phyloP scores from a whole-genome alignment of 1,140 invertebrate genomes.

The Oppia nitens region DNA sequence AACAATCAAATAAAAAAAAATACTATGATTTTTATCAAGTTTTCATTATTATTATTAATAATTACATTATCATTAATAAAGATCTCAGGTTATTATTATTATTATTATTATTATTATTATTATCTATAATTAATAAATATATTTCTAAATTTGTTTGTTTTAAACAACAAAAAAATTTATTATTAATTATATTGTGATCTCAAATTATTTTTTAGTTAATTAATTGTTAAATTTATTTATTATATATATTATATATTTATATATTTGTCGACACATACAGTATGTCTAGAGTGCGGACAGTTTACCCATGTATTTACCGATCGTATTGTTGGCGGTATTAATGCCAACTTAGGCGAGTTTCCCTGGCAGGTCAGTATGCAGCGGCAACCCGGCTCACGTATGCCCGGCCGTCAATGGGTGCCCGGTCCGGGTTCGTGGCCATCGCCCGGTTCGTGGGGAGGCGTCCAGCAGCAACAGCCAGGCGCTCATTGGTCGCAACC shows the following conservation, averaged over 20 bases:
- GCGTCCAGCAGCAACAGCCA: neutral
- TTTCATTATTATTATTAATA: too few relatives aligned
- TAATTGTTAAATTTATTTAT: too few relatives aligned
- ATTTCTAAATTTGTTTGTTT: too few relatives aligned
- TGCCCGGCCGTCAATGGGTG: neutral
- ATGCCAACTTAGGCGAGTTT: conserved; percentile 12
- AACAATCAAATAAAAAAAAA: too few relatives aligned
- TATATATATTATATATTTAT: too few relatives aligned
- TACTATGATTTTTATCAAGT: too few relatives aligned
- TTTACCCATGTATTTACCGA: neutral
- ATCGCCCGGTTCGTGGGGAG: neutral
- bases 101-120: neutral
- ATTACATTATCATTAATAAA: neutral
- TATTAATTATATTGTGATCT: too few relatives aligned
- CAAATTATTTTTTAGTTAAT: too few relatives aligned
- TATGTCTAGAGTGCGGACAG: conserved; percentile 5
- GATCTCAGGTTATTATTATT: neutral
- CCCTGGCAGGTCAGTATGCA: conserved; percentile 13
- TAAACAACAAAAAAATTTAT: too few relatives aligned
- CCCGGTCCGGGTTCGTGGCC: neutral
- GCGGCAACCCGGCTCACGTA: neutral
- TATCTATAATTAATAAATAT: too few relatives aligned
- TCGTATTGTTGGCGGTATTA: conserved; percentile 10
- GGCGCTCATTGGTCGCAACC: neutral
- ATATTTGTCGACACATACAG: too few relatives aligned